Evolutionary conservation across 2,113 vertebrate species (phyloP), one percentile per base, ranked within the genome.

Genomic region (Thomomys bottae): DNA sequence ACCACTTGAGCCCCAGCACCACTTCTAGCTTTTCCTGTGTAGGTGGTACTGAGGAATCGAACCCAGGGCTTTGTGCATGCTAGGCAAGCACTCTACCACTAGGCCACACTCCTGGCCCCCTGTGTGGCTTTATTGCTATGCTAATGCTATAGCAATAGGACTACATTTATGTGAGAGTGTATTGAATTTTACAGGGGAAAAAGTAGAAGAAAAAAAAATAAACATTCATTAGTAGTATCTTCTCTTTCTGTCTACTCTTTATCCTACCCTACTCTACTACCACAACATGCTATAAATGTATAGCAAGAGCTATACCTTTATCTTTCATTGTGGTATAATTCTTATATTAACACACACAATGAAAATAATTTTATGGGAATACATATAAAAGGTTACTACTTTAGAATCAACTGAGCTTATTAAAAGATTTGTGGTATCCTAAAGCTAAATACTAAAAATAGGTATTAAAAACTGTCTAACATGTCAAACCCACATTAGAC

Each of bases 281-380:
- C 18, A 40, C 26, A 18, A 45, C 2, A 17, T 54, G 12, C 49
- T 54, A 54, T 54, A 54, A 54, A 54, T 54, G 49, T n/a, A 49
- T 59, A 36, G 8, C 42, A 68, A 77, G 26, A 42, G 38, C 64
- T 24, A 34, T 9, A 78, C 38, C 36, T 88, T 91, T 85, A 30
- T 86, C 34, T 91, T 94, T 92, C 26, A 17, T n/a, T 83, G 38
- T 85, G 30, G 26, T 67, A 32, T 84, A 91, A 59, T 91, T 63
- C 40, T 89, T 6, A n/a, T n/a, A 30, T 70, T 82, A 66, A 18
- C 32, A 49, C 68, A 40, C 5, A 75, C 49, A 90, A 75, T 85
- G 75, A 85, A 87, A 71, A 88, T 57, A 71, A 57, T 92, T 71
- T 92, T 77, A 42, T 80, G 76, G 49, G 64, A 94, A 30, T 82